Conservation (phyloP, 2,797 vertebrate species). For the Champsocephalus gunnari region DNA sequence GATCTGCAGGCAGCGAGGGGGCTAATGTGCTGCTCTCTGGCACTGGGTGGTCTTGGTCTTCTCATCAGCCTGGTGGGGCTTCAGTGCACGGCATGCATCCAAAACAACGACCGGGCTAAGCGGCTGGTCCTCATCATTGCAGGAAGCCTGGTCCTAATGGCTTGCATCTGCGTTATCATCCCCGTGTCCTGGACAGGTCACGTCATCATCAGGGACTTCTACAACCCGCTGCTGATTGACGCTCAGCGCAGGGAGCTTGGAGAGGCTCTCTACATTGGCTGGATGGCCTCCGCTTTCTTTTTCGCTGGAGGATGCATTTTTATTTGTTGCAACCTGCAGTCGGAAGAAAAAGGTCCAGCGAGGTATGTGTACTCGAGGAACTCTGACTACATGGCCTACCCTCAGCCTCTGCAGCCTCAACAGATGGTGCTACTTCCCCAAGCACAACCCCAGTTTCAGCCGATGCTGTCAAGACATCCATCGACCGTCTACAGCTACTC, state of each 20-base stretch:
- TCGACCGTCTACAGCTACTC: slow-evolving; percentile 74
- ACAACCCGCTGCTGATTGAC: slow-evolving; percentile 84
- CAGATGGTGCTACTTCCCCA: slow-evolving; percentile 70
- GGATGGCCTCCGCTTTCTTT: slow-evolving; percentile 86
- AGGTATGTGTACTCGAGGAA: slow-evolving; percentile 73
- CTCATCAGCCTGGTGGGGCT: slow-evolving; percentile 86
- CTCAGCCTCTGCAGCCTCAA: slow-evolving; percentile 74
- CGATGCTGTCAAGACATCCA: slow-evolving; percentile 73
- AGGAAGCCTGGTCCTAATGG: slow-evolving; percentile 86
- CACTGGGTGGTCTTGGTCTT: slow-evolving; percentile 83
- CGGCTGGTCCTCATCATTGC: slow-evolving; percentile 85
- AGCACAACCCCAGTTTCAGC: slow-evolving; percentile 63
- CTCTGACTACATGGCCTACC: slow-evolving; percentile 76
- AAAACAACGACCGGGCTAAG: slow-evolving; percentile 76
- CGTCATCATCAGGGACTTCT: slow-evolving; percentile 90
- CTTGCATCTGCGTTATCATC: slow-evolving; percentile 86
- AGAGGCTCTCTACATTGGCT: slow-evolving; percentile 93
- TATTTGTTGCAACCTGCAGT: slow-evolving; percentile 80
- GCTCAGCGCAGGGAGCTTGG: slow-evolving; percentile 93
- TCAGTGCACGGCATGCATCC: slow-evolving; percentile 84
- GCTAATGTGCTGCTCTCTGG: slow-evolving; percentile 89
- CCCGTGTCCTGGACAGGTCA: slow-evolving; percentile 92
- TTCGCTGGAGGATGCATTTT: slow-evolving; percentile 87
- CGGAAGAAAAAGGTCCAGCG: slow-evolving; percentile 60
- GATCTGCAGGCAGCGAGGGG: slow-evolving; percentile 90